These are phyloP conservation scores for Brachyopa scutellaris DNA, from an alignment of 2,888 invertebrate genomes.

Conservation along the genomic window DNA sequence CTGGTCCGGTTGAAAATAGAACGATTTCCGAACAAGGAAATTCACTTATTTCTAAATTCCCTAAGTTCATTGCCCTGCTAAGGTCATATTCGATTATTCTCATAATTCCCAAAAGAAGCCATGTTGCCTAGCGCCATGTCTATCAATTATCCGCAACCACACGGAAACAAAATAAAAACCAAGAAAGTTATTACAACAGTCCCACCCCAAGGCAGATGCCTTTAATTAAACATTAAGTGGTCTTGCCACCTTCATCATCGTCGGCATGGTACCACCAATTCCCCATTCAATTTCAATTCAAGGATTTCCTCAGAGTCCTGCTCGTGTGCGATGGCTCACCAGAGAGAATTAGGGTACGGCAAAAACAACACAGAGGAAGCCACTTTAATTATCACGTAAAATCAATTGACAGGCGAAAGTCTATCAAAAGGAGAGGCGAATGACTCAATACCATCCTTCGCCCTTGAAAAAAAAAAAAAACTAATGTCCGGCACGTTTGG, in stretches of 20 bases:
- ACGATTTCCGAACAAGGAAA: too few species aligned
- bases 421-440: conserved; percentile 25
- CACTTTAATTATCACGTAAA: conserved; percentile 63
- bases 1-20: too few species aligned
- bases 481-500: conserved; percentile 18
- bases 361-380: conserved; percentile 14
- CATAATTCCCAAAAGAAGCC: neutral
- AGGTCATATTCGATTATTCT: neutral
- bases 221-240: conserved; percentile 62
- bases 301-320: conserved; percentile 37
- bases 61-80: too few species aligned
- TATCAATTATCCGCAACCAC: neutral
- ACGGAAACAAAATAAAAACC: too few species aligned
- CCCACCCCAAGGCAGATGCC: too few species aligned
- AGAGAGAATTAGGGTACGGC: neutral
- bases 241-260: conserved; percentile 7
- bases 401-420: conserved; percentile 59
- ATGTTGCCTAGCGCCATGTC: neutral
- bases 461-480: neutral
- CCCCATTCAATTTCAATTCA: conserved; percentile 48
- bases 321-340: neutral
- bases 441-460: neutral
- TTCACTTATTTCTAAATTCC: too few species aligned
- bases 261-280: conserved; percentile 10
- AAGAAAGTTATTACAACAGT: too few species aligned